Evolutionary conservation across 2,888 invertebrate genomes (phyloP), one percentile per base, ranked within the genome.

Genomic region (Nemotelus pantherinus): DNA sequence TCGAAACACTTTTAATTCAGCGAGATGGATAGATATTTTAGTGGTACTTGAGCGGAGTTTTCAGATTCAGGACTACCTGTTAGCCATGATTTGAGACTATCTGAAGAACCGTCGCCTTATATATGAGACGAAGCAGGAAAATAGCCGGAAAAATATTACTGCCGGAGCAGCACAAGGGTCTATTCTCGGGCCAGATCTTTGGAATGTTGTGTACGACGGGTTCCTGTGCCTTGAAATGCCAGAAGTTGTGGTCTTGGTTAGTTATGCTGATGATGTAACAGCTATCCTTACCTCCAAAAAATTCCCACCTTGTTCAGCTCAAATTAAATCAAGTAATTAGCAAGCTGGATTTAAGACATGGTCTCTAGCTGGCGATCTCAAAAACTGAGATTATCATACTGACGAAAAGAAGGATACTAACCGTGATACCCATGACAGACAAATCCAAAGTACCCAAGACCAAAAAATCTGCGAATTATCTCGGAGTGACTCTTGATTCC

Each of bases 71-170:
- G 50, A 9, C 4, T 50, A 45, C 47, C 44, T 67, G 3, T n/a
- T 67, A 47, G 4, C 47, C 6, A 44, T 67, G 6, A 6, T 45
- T 4, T 1, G 25, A 25, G 39, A 67, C 67, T 67, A 67, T 4
- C 5, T 67, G 47, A 67, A 67, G 67, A 25, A 45, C 47, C 67
- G 67, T 3, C 9, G n/a, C 48, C 47, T 67, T 3, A 3, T 67
- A 3, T 67, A 3, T 25, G 45, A 67, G 3, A 43, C 47, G 50
- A 4, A 3, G 25, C 25, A 25, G 25, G 25, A 25, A 25, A 25
- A 25, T 25, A 25, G 0, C 25, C 1, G 25, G 25, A 64, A 4
- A 10, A 10, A 9, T 4, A 3, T 64, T 2, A 64, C 64, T 7
- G 10, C 41, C 1, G 64, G 64, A 25, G n/a, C 39, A 4, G 41